Base-by-base conservation (phyloP, 2,888 invertebrate species). In the Linnaemya vulpina region DNA sequence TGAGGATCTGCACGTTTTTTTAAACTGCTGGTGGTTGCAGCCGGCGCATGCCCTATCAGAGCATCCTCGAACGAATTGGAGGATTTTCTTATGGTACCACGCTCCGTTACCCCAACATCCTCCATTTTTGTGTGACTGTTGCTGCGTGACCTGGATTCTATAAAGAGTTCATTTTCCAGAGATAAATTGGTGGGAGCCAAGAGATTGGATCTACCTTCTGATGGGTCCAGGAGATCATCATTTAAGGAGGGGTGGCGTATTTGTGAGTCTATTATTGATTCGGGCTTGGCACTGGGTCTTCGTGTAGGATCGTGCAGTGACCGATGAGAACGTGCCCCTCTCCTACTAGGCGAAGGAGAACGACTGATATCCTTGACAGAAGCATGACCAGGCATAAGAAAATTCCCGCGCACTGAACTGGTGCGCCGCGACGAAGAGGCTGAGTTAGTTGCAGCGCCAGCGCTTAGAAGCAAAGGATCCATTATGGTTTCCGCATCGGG, bases 171-270 rank as follows among this genome's bases (percentile, higher is more conserved):
- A 46, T 92, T 91, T 83, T 93, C 93, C 68, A 93, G 88, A 35
- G 92, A 92, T 4, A 92, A 88, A 84, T 91, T 91, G 17, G 91
- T 89, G 60, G 90, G 90, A 11, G 89, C 89, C 58, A 91, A 90
- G 1, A 91, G 88, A 38, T 87, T 79, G 1, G 88, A 84, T 43
- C 90, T 88, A 11, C 87, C 87, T 17, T 90, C 89, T 25, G 89
- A 76, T 11, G 90, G 89, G 4, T 92, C 91, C 83, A 92, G 83
- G 0, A 92, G 89, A 60, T 93, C 93, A 81, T 93, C 93, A 76
- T 92, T 93, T 0, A 93, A 87, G 40, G 92, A 93, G 8, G 92
- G 92, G 89, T 92, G 92, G 13, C 93, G 90, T 43, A 92, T 90
- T 73, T 91, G 91, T 0, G 91, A 89, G 35, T 91, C 91, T 8